Base-by-base conservation (phyloP, 2,113 vertebrate species). In the Opisthocomus hoazin region DNA sequence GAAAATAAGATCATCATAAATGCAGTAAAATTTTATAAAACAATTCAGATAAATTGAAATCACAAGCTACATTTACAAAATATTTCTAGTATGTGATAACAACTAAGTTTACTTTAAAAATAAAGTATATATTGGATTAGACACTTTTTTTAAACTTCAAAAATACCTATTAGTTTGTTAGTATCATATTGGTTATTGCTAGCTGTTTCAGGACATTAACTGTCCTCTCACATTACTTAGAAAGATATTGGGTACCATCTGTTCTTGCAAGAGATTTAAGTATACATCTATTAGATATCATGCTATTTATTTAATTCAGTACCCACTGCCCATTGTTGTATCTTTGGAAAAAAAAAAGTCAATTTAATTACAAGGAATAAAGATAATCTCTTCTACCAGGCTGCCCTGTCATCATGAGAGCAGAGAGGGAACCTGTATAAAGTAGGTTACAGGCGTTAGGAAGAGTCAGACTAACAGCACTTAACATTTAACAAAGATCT, bases 321-420 rank as follows among this genome's bases (percentile, higher is more conserved):
- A 96, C 96, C 91, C 97, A 97, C 97, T 98, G 98, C 97, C 97
- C 97, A 98, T 98, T 98, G 96, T 97, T 97, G 96, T 96, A 97
- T 96, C 97, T 97, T 97, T 90, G 60, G 90, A 56, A 77, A 94
- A 84, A 93, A 91, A 94, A 95, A 97, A 98, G 97, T 98, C 97
- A 98, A 98, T 98, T 98, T 98, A 98, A 99, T 99, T 99, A 98
- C 95, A 97, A 97, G 95, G 96, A 98, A 98, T 98, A 97, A 98
- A 98, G 97, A 98, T 98, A 98, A 98, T 98, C 98, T 98, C 97
- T 97, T 97, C 94, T 96, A 97, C 90, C 96, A 97, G 97, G 97
- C 97, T 97, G 94, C 97, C 90, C 58, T 80, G 84, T 95, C 97
- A 97, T 96, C 97, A 92, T 93, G 95, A 97, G 86, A 97, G 94